Evolutionary conservation across 2,113 vertebrate species (phyloP).

Genomic region (Siniperca knerii): DNA sequence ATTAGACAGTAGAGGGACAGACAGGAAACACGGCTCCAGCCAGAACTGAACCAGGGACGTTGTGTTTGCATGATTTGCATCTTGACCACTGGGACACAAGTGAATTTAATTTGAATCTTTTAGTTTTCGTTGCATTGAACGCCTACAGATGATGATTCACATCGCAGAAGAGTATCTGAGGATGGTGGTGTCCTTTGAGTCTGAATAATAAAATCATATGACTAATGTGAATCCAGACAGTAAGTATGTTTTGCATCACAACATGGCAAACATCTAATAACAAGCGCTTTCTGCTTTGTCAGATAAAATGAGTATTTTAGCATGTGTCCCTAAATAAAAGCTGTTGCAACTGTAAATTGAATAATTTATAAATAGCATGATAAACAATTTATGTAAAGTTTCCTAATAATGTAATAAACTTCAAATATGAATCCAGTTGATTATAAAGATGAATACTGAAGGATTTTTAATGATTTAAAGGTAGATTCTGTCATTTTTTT

Average conservation of each 20-base stretch:
- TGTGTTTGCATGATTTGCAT: too few species aligned
- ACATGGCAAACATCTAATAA: neutral
- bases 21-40: neutral
- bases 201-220: neutral
- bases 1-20: neutral
- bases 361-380: neutral
- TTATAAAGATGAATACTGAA: neutral
- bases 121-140: slow-evolving; percentile 8
- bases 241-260: neutral
- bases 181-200: neutral
- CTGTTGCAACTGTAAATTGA: neutral
- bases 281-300: neutral
- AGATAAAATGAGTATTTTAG: neutral
- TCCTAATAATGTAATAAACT: too few species aligned
- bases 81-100: too few species aligned
- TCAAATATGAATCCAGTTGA: neutral
- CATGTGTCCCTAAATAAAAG: neutral
- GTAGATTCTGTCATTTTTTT: neutral
- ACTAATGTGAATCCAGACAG: slow-evolving; percentile 23
- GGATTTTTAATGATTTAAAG: neutral
- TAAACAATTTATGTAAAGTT: neutral
- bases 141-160: slow-evolving; percentile 24
- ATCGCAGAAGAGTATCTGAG: fast-evolving
- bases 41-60: neutral
- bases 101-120: neutral